Evolutionary conservation across 2,888 invertebrate genomes (phyloP), one percentile per base, ranked within the genome.

Genomic region (Lasioglossum morio): DNA sequence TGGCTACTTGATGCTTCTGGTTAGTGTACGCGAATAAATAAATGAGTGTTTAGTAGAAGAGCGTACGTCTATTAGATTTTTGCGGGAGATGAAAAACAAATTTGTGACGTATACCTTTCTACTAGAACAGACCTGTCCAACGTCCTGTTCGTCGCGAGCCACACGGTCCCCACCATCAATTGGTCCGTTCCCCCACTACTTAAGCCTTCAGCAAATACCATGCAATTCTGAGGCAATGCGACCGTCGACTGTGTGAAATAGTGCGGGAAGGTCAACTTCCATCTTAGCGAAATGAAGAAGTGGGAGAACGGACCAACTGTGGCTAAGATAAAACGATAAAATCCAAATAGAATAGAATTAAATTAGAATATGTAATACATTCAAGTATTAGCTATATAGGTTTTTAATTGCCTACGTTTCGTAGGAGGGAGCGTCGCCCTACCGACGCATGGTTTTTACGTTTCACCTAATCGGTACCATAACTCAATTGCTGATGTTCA

Each of bases 1-100:
- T 0, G 88, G 84, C 7, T 89, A 78, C 57, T 84, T 88, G 48
- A 70, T 83, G 10, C 53, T 90, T 14, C 23, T 90, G 79, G 90
- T 90, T 48, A 43, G 82, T 75, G 19, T 7, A 30, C 53, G 23
- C 10, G 23, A 53, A 23, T 10, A 10, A 53, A 53, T 10, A 3
- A n/a, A 23, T 10, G 10, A 0, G 23, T 23, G 23, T 53, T 8
- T 53, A 8, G 23, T 53, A 23, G 23, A 53, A 53, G 8, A n/a
- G 53, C 14, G 12, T 43, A 14, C 43, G 43, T 23, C 23, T 23
- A 3, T 3, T 3, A 53, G 10, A 53, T 53, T 53, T 23, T n/a
- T 53, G 3, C 3, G 53, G 10, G 0, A 10, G 8, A 53, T n/a
- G 10, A 10, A 1, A 53, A n/a, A 53, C 8, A 2, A 23, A 53